Evolutionary conservation across 2,888 invertebrate genomes (phyloP).

Genomic region (Melieria crassipennis): DNA sequence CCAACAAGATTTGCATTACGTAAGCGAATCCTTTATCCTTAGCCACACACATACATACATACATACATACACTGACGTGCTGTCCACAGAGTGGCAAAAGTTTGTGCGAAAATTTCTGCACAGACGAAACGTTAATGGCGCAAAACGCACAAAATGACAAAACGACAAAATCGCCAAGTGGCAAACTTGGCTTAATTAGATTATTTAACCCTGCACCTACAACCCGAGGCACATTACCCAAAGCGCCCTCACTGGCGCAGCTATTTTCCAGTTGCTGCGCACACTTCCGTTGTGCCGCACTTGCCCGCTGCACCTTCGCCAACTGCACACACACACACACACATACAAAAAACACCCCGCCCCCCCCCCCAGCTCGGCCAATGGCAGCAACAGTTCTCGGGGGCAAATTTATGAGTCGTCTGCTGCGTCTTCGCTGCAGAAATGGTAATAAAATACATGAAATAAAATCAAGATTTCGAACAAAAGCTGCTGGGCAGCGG

Average conservation of each 20-base stretch:
- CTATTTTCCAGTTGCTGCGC: not conserved
- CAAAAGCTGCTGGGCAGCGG: too few species aligned
- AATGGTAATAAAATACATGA: too few species aligned
- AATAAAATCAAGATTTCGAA: too few species aligned
- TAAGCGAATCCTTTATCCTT: not conserved
- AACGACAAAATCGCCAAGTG: slow-evolving; percentile 23
- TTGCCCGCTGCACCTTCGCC: not conserved
- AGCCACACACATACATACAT: not conserved
- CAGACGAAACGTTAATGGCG: slow-evolving; percentile 19
- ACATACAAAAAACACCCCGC: not conserved
- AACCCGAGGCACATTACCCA: too few species aligned
- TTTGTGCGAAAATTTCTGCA: not conserved
- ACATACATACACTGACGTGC: not conserved
- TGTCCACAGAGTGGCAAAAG: too few species aligned
- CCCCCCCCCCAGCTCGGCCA: too few species aligned
- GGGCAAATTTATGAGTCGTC: too few species aligned
- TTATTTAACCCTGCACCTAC: slow-evolving; percentile 22
- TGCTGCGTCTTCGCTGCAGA: too few species aligned
- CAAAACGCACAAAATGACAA: slow-evolving; percentile 20
- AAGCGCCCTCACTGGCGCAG: not conserved
- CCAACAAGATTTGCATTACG: not conserved
- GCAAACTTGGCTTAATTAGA: slow-evolving; percentile 30
- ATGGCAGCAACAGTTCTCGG: too few species aligned
- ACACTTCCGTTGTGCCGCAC: not conserved
- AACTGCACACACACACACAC: not conserved